Evolutionary conservation across 1,140 invertebrate species (phyloP), one percentile per base, ranked within the genome.

Genomic region (Battus philenor): DNA sequence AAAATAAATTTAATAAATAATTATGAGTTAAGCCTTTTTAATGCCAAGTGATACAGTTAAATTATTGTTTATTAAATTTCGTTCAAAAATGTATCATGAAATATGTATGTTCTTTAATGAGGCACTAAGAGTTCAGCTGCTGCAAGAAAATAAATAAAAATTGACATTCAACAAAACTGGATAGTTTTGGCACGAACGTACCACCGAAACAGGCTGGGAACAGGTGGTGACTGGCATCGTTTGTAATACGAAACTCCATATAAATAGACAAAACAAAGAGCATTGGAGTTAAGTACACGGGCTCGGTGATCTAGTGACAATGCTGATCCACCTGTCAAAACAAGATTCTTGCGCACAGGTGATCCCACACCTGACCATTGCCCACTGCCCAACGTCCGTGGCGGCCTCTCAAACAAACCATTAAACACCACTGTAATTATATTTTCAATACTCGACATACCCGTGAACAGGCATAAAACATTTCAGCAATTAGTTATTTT

Each of bases 281-380:
- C 13, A 49, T 60, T 53, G 47, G 54, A 54, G 47, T 65, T 32
- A 13, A 51, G 29, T 44, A 34, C 34, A 52, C 43, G 31, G 46
- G 15, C 27, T 13, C 13, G 17, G 41, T 48, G 32, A 47, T 43
- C 36, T 41, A 32, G 26, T 34, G 39, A 54, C 51, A 54, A 56
- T 54, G 54, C 41, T 54, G 55, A 49, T 54, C 45, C 63, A 74
- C 68, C 68, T 74, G 70, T 71, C 68, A 74, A 69, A 74, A 74
- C 70, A 69, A 71, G 68, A 74, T 50, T 54, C 57, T 55, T 54
- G 47, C 33, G 52, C 48, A 62, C 58, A 59, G 55, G 57, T 62
- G 70, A 61, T 39, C 26, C 10, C 29, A 39, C 66, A 69, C 63
- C 66, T 69, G 66, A 69, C 54, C 38, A 47, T 24, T 27, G 38